Evolutionary conservation across 2,113 vertebrate genomes (phyloP), one percentile per base, ranked within the genome.

Genomic region (Perca flavescens): DNA sequence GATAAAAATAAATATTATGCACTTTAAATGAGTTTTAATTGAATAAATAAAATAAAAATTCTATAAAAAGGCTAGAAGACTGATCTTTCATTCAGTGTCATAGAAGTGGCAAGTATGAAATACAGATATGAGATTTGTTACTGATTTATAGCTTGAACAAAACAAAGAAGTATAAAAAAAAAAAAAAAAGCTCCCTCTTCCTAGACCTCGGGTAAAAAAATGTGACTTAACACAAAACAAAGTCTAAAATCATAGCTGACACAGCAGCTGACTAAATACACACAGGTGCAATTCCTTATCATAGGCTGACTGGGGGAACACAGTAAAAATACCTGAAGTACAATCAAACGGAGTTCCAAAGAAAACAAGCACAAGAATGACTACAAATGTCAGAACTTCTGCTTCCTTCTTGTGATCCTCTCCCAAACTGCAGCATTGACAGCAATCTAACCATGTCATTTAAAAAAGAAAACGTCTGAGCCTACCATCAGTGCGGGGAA

Each of bases 401-500:
- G 6, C 0, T 1, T 49, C 2, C 14, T 71, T 6, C 4, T n/a
- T 15, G 43, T 21, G 52, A 57, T 62, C 43, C 3, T 25, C 5
- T 43, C 10, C 5, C 25, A 5, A 61, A 40, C 62, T 50, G 58
- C 36, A 50, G 17, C 43, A 47, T 40, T 40, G 49, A n/a, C 34
- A 21, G 19, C 8, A 10, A 25, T 68, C 14, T 10, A 1, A 4
- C 3, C 0, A 11, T n/a, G 16, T n/a, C 0, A 31, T 19, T 6
- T 62, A 60, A 4, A 17, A 53, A 50, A 31, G 13, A 0, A 68
- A 11, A 61, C 12, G 28, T 28, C 0, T 12, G 16, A 6, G 10
- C 74, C 5, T 80, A 96, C 96, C 95, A 40, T 52, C 4, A 95
- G 89, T n/a, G 96, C 96, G 2, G 96, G 96, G 69, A 97, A 94